phyloP scores from a whole-genome alignment of 2,113 vertebrate species.

The Perognathus longimembris region DNA sequence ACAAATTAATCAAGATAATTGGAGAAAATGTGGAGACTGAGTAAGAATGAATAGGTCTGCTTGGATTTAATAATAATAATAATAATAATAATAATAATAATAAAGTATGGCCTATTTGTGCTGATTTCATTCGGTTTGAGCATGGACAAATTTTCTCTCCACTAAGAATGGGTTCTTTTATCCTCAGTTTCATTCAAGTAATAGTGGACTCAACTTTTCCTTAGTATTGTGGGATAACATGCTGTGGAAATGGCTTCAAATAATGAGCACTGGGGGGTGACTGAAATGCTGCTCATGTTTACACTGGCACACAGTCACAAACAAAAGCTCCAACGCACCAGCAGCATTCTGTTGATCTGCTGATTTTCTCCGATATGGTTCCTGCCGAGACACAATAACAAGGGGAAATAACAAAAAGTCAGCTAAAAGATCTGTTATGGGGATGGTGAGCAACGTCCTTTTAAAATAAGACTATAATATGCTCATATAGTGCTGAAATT shows the following conservation, averaged over 20 bases:
- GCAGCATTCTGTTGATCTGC: conserved; percentile 85
- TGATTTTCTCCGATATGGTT: conserved; percentile 85
- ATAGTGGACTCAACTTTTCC: conserved; percentile 86
- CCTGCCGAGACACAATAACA: conserved; percentile 85
- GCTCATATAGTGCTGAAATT: conserved; percentile 79
- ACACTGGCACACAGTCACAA: conserved; percentile 80
- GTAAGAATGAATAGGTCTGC: conserved; percentile 80
- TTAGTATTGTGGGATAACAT: conserved; percentile 84
- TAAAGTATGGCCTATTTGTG: conserved; percentile 77
- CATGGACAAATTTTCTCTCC: conserved; percentile 83
- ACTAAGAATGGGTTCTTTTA: conserved; percentile 86
- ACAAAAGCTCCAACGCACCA: conserved; percentile 86
- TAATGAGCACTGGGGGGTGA: conserved; percentile 85
- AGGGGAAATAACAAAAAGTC: conserved; percentile 85
- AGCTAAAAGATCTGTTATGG: conserved; percentile 83
- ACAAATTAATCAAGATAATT: conserved; percentile 55
- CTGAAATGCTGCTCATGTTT: conserved; percentile 88
- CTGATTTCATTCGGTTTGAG: conserved; percentile 84
- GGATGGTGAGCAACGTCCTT: conserved; percentile 79
- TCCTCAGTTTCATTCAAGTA: conserved; percentile 87
- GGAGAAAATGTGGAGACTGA: conserved; percentile 67
- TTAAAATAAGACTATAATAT: conserved; percentile 85
- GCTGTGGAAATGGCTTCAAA: conserved; percentile 89
- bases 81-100: conserved; percentile 55
- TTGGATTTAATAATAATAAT: conserved; percentile 77